Base-by-base conservation (phyloP, 2,113 vertebrate species). In the Tachysurus fulvidraco region DNA sequence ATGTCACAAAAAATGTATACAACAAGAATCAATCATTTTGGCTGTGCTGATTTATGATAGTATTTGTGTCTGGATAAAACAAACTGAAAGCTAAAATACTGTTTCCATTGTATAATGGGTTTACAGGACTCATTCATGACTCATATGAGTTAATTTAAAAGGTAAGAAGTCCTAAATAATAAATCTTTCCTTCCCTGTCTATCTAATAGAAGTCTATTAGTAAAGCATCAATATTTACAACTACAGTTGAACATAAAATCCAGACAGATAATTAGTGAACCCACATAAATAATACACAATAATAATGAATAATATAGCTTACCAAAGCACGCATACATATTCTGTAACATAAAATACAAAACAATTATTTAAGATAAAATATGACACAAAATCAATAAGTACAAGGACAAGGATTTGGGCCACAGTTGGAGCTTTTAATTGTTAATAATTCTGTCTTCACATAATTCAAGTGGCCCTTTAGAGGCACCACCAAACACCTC, bases 401-500 rank as follows among this genome's bases (percentile, higher is more conserved):
- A 76, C 52, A 36, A 78, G 12, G 4, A 73, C 23, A 81, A 55
- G 25, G 25, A 71, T 78, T 21, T 25, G 69, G 55, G 25, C 10
- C 25, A 46, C 46, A 57, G 21, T 52, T 71, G 46, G 65, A 65
- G 2, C 9, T 8, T 90, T 95, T 96, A 99, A 92, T 97, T 94
- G 65, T 96, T 96, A 78, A 97, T 95, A 74, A 98, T 93, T 0
- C 96, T 95, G 71, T 98, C 97, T 91, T 96, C 96, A n/a, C 98
- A 99, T 0, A 96, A 94, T 94, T 98, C 97, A 93, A 97, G 92
- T 0, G 97, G 96, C 93, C 94, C 94, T 81, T 98, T 99, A 19
- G 96, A 96, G 0, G 98, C 97, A 36, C 98, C 97, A 30, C 98
- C 98, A 3, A 97, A 98, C 50, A 99, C 96, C 55, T 99, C 97